Conservation (phyloP, 2,888 invertebrate genomes). For the Ennomos erosarius region DNA sequence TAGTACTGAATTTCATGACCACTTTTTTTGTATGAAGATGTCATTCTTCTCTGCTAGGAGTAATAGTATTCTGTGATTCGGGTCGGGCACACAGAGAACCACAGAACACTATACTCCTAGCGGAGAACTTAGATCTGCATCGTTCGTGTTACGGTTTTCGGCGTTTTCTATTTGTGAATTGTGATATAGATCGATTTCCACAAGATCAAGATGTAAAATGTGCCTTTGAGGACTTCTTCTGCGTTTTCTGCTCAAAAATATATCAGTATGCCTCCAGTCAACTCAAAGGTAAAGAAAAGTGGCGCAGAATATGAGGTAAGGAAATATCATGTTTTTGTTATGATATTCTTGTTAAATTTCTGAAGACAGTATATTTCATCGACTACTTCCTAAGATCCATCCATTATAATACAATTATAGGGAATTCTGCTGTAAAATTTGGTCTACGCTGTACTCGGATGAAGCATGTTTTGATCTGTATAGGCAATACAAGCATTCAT, state of each 20-base stretch:
- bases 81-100: no score
- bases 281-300: conserved; percentile 77
- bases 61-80: no score
- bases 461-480: conserved; percentile 5
- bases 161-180: conserved; percentile 51
- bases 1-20: no score
- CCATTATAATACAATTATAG: no score
- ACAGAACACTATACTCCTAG: no score
- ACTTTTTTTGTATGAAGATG: no score
- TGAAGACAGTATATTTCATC: neutral
- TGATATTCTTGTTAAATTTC: conserved; percentile 1
- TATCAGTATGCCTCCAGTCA: conserved; percentile 75
- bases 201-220: conserved; percentile 54
- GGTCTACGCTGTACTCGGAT: neutral
- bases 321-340: conserved; percentile 41
- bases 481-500: conserved; percentile 1
- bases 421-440: no score
- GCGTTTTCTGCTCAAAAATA: conserved; percentile 22
- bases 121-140: neutral
- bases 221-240: conserved; percentile 1
- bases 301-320: conserved; percentile 81
- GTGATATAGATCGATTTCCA: conserved; percentile 48
- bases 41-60: no score
- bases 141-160: conserved; percentile 48
- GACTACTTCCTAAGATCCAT: no score